These are phyloP conservation scores for Nephrotoma guestfalica DNA, from an alignment of 2,888 invertebrate species.

Conservation along the genomic window DNA sequence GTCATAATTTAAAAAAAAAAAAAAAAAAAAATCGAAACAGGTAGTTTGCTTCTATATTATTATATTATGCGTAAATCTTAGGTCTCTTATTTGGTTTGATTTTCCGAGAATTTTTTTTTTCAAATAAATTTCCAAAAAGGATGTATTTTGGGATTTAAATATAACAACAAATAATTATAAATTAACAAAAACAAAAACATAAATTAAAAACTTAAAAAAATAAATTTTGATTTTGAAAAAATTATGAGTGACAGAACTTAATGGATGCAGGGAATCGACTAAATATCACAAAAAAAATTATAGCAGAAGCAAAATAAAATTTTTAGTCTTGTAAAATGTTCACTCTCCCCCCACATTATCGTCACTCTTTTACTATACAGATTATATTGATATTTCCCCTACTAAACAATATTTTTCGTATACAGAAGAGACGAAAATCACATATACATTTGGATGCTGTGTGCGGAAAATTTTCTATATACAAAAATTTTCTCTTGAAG, in stretches of 20 bases:
- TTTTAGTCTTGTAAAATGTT: not conserved
- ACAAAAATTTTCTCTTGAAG: not conserved
- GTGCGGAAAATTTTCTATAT: not conserved
- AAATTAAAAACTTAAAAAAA: conserved; percentile 3
- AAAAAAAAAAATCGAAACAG: not conserved
- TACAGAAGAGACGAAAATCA: not conserved
- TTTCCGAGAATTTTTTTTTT: not conserved
- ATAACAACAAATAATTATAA: not conserved
- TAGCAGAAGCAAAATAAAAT: conserved; percentile 4
- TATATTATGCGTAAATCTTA: not conserved
- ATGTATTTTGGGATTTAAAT: not conserved
- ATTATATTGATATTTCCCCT: not conserved
- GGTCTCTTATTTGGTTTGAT: not conserved
- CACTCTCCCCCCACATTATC: not conserved
- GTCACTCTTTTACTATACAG: not conserved
- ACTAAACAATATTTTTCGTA: not conserved
- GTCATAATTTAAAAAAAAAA: not conserved
- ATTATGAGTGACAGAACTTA: conserved; percentile 6
- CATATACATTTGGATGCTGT: not conserved
- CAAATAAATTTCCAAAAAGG: not conserved
- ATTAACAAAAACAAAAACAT: not conserved
- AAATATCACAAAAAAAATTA: not conserved
- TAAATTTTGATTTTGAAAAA: not conserved
- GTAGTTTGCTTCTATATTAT: not conserved
- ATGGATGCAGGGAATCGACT: conserved; percentile 10